Conservation (phyloP, 1,140 invertebrate genomes). For the Apis laboriosa region DNA sequence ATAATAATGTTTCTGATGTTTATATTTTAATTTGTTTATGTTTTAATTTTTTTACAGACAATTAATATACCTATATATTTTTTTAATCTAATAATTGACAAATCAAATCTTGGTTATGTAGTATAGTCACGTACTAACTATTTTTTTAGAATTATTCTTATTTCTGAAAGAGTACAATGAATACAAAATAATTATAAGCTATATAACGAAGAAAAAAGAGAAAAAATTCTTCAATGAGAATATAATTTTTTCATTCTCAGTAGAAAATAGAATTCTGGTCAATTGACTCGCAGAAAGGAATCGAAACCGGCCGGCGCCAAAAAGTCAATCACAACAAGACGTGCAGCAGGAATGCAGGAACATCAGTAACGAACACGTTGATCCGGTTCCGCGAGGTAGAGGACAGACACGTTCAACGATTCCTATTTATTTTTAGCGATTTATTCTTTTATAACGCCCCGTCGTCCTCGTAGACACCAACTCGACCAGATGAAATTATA, state of each 20-base stretch:
- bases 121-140: no score
- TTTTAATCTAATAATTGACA: no score
- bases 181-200: neutral
- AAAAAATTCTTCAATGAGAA: no score
- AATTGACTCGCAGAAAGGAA: neutral
- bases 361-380: constrained; percentile 6
- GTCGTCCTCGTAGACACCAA: constrained; percentile 43
- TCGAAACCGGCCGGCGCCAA: constrained; percentile 34
- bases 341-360: neutral
- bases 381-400: constrained; percentile 5
- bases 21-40: no score
- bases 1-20: no score
- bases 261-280: constrained; percentile 25
- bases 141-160: no score
- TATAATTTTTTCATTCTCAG: neutral
- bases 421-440: constrained; percentile 47
- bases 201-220: neutral
- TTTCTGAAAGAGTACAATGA: no score
- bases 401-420: constrained; percentile 1
- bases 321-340: constrained; percentile 20
- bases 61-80: no score
- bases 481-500: constrained; percentile 51
- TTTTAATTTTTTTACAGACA: no score
- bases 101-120: no score
- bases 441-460: constrained; percentile 46